Base-by-base conservation (phyloP, 1,140 invertebrate genomes). In the Hyles vespertilio region DNA sequence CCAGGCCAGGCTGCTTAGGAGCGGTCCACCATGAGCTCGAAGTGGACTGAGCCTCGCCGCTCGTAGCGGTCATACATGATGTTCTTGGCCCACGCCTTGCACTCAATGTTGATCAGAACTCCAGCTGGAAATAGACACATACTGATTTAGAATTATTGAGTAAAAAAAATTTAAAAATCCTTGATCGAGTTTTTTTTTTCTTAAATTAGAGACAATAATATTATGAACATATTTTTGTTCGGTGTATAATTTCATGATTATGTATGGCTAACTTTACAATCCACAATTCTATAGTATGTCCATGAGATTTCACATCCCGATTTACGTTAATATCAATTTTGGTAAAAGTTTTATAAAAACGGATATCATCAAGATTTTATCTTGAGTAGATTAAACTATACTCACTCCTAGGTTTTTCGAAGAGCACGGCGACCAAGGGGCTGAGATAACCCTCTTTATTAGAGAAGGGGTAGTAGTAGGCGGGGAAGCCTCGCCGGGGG, bases 41-140 rank as follows among this genome's bases (percentile, higher is more conserved):
- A 98, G 91, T 98, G 97, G 66, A 98, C 97, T 65, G 95, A 96
- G 71, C 97, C 97, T 84, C 96, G 93, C 82, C 95, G 92, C 73
- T 98, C 95, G 78, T 93, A 92, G 75, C 95, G 92, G 89, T 97
- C 95, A 84, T 97, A 96, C 51, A 91, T 77, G 72, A 99, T 98
- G 90, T 98, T 98, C 81, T 94, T 93, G 69, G 97, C 97, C 96
- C 96, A 98, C 67, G 97, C 97, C 91, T 97, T 97, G 91, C 97
- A 98, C 89, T 98, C 97, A 89, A 98, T 96, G 91, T 98, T 97
- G 89, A 98, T 97, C 64, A 98, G 91, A 32, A 97, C 95, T 51
- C 96, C 95, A 77, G 93, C 95, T 95, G 87, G 3, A 90, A 91
- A 52, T 2, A 36, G 10, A 34, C 50, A 81, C 36, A 32, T 2